These are phyloP conservation scores for Epinephelus moara DNA, from an alignment of 2,113 vertebrate species.

Conservation along the genomic window DNA sequence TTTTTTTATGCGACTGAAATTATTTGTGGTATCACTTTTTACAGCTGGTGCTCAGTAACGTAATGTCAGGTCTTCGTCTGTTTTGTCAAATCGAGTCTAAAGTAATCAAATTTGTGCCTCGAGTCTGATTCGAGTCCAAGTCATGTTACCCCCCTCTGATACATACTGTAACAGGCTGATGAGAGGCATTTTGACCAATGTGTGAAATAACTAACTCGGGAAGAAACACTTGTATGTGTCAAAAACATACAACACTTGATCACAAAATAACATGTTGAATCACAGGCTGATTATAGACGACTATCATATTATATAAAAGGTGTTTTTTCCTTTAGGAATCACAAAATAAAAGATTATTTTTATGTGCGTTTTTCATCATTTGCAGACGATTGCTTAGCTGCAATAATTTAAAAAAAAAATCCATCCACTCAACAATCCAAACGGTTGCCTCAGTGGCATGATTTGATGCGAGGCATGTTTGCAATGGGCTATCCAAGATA, in stretches of 20 bases:
- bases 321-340: not conserved
- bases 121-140: no score
- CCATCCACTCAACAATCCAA: constrained; percentile 15
- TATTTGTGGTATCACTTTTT: no score
- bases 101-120: no score
- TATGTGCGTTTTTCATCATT: not conserved
- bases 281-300: not conserved
- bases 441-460: constrained; percentile 10
- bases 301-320: not conserved
- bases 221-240: not conserved
- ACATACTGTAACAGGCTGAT: not conserved
- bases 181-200: constrained; percentile 8
- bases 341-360: not conserved
- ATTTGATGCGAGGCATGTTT: constrained; percentile 38
- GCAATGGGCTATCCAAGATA: constrained; percentile 52
- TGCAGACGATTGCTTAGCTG: not conserved
- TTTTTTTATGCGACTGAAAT: no score
- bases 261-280: not conserved
- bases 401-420: not conserved
- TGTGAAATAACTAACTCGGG: not conserved
- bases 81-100: no score
- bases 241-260: not conserved
- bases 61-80: no score
- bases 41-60: no score
- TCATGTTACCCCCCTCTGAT: no score